These are phyloP conservation scores for Eulemur rufifrons DNA, from an alignment of 2,113 vertebrate species.

Conservation along the genomic window DNA sequence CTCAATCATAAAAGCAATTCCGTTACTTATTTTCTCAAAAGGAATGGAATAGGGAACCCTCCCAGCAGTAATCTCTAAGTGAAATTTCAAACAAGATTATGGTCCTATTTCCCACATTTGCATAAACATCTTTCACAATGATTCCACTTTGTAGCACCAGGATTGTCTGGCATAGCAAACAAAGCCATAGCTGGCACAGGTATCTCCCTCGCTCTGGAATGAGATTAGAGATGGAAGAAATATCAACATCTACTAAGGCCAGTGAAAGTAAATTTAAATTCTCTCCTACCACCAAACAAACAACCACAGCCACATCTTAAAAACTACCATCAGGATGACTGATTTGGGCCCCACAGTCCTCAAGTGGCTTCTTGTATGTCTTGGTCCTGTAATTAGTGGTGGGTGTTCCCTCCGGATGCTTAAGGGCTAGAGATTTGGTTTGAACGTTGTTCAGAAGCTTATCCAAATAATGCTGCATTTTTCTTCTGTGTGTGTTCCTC, in stretches of 20 bases:
- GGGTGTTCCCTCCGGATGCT: conserved; percentile 59
- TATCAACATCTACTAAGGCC: conserved; percentile 55
- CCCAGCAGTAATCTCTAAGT: not conserved
- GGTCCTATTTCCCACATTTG: not conserved
- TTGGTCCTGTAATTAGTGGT: conserved; percentile 70
- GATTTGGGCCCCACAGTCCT: not conserved
- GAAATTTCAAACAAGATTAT: not conserved
- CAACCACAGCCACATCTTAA: conserved; percentile 68
- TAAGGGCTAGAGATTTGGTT: conserved; percentile 47
- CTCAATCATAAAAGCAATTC: not conserved
- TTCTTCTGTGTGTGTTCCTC: conserved; percentile 34
- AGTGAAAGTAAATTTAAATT: conserved; percentile 65
- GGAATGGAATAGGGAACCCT: not conserved
- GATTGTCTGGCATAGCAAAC: not conserved
- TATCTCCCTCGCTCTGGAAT: conserved; percentile 19
- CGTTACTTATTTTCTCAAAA: conserved; percentile 29
- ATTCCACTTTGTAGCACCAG: not conserved
- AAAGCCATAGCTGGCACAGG: conserved; percentile 51
- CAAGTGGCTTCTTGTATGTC: conserved; percentile 68
- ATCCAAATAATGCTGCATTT: conserved; percentile 55
- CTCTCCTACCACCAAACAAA: conserved; percentile 62
- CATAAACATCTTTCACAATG: conserved; percentile 32
- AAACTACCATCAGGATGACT: conserved; percentile 32
- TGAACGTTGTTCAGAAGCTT: conserved; percentile 54
- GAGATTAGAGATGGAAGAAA: conserved; percentile 68